These are phyloP conservation scores for Planiliza haematocheilus DNA, from an alignment of 2,113 vertebrate species.

Conservation along the genomic window DNA sequence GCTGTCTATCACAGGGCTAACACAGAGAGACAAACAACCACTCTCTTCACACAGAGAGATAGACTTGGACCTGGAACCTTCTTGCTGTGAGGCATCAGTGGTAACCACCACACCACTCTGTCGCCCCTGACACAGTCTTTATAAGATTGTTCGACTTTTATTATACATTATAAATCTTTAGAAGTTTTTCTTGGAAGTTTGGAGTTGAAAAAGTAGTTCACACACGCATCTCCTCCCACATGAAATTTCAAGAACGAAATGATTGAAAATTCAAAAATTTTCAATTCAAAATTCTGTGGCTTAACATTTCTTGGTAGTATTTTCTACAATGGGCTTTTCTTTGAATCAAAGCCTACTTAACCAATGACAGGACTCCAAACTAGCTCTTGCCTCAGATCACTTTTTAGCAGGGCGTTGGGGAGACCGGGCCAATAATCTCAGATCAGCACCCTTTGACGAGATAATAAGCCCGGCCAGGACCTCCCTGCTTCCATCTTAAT, in stretches of 20 bases:
- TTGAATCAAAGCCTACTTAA: neutral
- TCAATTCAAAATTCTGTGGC: neutral
- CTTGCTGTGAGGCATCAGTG: too few species aligned
- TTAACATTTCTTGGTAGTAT: too few species aligned
- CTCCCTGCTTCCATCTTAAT: conserved; percentile 64
- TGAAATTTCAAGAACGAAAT: neutral
- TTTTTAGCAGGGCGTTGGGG: conserved; percentile 12
- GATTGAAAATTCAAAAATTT: conserved; percentile 5
- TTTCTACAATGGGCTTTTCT: neutral
- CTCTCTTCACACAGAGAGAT: too few species aligned
- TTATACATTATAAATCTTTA: conserved; percentile 31
- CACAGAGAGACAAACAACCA: too few species aligned
- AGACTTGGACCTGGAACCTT: too few species aligned
- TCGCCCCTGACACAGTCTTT: too few species aligned
- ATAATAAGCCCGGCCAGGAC: conserved; percentile 51
- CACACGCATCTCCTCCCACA: too few species aligned
- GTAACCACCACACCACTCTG: too few species aligned
- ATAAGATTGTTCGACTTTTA: too few species aligned
- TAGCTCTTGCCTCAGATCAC: conserved; percentile 16
- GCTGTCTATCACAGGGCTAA: too few species aligned
- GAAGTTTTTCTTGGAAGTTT: conserved; percentile 23
- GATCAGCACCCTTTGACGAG: conserved; percentile 51
- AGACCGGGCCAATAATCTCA: conserved; percentile 48
- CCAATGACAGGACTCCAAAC: conserved; percentile 1
- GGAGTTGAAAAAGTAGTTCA: neutral